Evolutionary conservation across 2,797 vertebrate genomes (phyloP).

Genomic region (Setipinna tenuifilis): DNA sequence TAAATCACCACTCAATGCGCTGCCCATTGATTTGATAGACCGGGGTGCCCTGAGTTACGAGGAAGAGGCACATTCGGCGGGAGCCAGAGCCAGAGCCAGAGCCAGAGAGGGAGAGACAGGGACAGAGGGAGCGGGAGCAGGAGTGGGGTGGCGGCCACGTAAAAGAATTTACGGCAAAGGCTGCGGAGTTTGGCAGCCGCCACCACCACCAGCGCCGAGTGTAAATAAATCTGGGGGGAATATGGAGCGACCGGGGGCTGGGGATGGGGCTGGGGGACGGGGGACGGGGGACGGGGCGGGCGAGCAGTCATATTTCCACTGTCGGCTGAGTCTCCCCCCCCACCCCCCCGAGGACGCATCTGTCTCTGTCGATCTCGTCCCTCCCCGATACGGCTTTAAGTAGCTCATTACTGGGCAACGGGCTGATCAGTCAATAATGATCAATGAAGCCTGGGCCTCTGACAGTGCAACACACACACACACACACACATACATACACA

Average conservation of each 20-base stretch:
- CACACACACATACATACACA: not conserved
- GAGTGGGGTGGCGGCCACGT: not conserved
- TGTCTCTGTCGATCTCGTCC: not conserved
- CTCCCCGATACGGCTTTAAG: not conserved
- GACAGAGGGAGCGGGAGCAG: too few relatives aligned
- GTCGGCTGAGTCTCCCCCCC: not conserved
- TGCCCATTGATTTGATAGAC: constrained; percentile 6
- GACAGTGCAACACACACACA: not conserved
- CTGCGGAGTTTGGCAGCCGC: not conserved
- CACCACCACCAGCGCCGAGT: too few relatives aligned
- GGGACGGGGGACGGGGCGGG: not conserved
- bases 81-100: too few relatives aligned
- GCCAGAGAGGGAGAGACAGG: too few relatives aligned
- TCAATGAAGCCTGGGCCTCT: constrained; percentile 1
- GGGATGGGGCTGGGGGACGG: too few relatives aligned
- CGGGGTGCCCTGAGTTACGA: constrained; percentile 28
- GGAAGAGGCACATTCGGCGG: not conserved
- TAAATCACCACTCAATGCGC: constrained; percentile 31
- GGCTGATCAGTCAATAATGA: constrained; percentile 31
- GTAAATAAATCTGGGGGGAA: constrained; percentile 12
- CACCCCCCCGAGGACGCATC: not conserved
- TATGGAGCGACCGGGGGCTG: not conserved
- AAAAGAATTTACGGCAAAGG: constrained; percentile 10
- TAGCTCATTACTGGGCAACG: constrained; percentile 2
- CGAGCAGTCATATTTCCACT: constrained; percentile 16